phyloP scores from a whole-genome alignment of 2,888 invertebrate species.

The Ischnus inquisitorius region DNA sequence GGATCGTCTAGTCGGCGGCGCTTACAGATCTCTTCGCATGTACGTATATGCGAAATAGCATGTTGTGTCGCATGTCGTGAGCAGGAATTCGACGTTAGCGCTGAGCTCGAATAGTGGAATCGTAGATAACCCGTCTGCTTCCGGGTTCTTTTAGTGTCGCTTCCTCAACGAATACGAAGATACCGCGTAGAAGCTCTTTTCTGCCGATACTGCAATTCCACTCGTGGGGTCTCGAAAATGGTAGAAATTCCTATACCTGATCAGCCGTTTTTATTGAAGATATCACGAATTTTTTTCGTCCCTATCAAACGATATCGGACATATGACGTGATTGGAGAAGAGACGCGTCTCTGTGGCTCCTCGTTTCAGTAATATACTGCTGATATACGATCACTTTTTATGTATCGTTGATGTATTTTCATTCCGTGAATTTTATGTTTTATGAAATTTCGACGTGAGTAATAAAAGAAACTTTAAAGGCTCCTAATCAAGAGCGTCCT shows the following conservation, averaged over 20 bases:
- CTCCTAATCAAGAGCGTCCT: constrained; percentile 30
- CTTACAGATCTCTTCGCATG: background rate
- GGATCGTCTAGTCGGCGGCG: constrained; percentile 9
- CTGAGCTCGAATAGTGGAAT: constrained; percentile 1
- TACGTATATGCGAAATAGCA: constrained; percentile 21
- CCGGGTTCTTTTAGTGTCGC: background rate
- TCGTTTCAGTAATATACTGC: background rate
- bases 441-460: constrained; percentile 15
- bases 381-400: background rate
- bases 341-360: background rate
- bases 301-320: background rate
- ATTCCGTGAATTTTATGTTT: constrained; percentile 5
- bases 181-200: background rate
- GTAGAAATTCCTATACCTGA: background rate
- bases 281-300: background rate
- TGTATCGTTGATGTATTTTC: background rate
- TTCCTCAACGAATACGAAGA: background rate
- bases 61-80: constrained; percentile 16
- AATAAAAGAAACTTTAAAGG: background rate
- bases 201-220: background rate
- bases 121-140: background rate
- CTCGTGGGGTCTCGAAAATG: background rate
- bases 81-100: background rate
- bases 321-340: background rate
- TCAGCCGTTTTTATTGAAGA: background rate